Evolutionary conservation across 2,797 vertebrate genomes (phyloP).

Genomic region (Brotogeris chrysoptera): DNA sequence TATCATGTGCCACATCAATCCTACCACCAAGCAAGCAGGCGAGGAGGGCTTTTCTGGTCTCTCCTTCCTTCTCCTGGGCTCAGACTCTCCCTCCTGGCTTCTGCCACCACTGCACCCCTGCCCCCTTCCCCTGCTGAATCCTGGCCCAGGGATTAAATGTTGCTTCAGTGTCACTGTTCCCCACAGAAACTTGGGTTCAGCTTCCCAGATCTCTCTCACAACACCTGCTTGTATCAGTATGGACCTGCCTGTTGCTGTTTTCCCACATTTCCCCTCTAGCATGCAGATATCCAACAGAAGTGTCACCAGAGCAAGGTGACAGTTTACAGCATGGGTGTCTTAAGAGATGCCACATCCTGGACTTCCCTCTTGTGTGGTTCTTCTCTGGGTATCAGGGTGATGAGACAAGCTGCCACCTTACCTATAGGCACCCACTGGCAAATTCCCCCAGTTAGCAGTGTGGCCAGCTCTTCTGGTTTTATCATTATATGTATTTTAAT

Average conservation of each 20-base stretch:
- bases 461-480: neutral
- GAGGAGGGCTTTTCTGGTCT: neutral
- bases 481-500: neutral
- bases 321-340: neutral
- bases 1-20: neutral
- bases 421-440: neutral
- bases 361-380: neutral
- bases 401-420: neutral
- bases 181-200: neutral
- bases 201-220: neutral
- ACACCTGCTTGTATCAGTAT: neutral
- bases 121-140: neutral
- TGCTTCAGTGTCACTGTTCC: neutral
- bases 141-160: neutral
- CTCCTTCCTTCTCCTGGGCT: neutral
- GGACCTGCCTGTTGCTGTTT: neutral
- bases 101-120: neutral
- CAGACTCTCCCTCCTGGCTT: conserved; percentile 37
- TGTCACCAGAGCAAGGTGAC: neutral
- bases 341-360: neutral
- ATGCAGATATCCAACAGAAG: neutral
- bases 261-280: neutral
- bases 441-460: neutral
- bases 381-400: neutral
- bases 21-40: neutral